A percentile compares a stretch with the other conserved stretches of the same genome.
Evolutionary conservation across 2,888 invertebrate species (phyloP).

Genomic region (Zaprionus obscuricornis): DNA sequence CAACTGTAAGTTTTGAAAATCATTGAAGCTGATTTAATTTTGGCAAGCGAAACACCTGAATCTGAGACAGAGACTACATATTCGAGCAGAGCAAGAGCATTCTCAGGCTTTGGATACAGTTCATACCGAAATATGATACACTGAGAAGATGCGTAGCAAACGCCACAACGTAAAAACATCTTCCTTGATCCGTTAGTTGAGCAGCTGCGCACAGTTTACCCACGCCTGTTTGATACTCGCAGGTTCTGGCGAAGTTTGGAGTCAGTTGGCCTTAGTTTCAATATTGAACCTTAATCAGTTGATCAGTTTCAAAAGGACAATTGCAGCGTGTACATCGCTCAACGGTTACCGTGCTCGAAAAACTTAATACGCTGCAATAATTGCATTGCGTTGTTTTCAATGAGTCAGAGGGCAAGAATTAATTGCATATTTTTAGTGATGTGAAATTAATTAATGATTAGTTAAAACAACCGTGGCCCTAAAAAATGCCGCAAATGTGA

Average conservation of each 20-base stretch:
- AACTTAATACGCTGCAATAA: too few relatives aligned
- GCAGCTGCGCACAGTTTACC: slow-evolving; percentile 37
- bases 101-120: slow-evolving; percentile 32
- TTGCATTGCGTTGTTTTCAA: slow-evolving; percentile 57
- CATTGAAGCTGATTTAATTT: slow-evolving; percentile 56
- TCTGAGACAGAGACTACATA: slow-evolving; percentile 1
- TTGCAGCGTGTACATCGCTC: slow-evolving; percentile 61
- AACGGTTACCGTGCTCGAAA: neutral
- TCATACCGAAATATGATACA: slow-evolving; percentile 64
- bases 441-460: slow-evolving; percentile 77
- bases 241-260: neutral
- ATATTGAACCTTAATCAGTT: slow-evolving; percentile 71
- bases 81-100: slow-evolving; percentile 11
- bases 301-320: slow-evolving; percentile 75
- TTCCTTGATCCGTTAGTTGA: slow-evolving; percentile 39
- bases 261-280: slow-evolving; percentile 1
- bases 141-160: slow-evolving; percentile 73
- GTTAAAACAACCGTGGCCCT: slow-evolving; percentile 51
- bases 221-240: slow-evolving; percentile 31
- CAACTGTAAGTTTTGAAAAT: slow-evolving; percentile 53
- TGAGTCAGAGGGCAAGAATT: slow-evolving; percentile 50
- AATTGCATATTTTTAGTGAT: slow-evolving; percentile 72
- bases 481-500: slow-evolving; percentile 49
- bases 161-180: slow-evolving; percentile 49
- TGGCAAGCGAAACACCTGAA: slow-evolving; percentile 60